phyloP scores from a whole-genome alignment of 2,797 vertebrate species.

The Limosa lapponica region DNA sequence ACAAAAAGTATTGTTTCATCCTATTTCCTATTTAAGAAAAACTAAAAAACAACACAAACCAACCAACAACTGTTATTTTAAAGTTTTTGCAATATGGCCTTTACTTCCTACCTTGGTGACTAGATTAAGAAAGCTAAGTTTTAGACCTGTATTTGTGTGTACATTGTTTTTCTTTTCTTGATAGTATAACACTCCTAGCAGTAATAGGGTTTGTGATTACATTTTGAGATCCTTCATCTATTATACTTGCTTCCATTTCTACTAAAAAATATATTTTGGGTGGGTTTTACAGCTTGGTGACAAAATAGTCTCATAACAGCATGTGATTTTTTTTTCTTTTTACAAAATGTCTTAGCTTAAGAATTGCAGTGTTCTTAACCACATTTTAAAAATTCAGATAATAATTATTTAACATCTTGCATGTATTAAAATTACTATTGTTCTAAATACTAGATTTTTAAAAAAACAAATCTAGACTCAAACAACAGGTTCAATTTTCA shows the following conservation, averaged over 20 bases:
- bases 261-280: slow-evolving; percentile 11
- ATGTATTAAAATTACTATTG: background rate
- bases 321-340: background rate
- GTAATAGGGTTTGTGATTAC: background rate
- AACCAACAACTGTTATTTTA: background rate
- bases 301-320: background rate
- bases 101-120: background rate
- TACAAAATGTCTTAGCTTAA: background rate
- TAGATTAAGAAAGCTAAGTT: slow-evolving; percentile 18
- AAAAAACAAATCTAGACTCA: background rate
- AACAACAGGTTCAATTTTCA: background rate
- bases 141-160: background rate
- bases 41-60: background rate
- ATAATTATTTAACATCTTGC: background rate
- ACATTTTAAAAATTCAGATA: background rate
- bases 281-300: background rate
- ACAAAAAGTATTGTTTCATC: background rate
- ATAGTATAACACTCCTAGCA: background rate
- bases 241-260: background rate
- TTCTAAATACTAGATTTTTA: background rate
- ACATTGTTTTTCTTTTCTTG: background rate
- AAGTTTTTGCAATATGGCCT: background rate
- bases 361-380: background rate
- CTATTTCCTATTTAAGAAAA: background rate
- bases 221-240: background rate